Base-by-base conservation (phyloP, 2,888 invertebrate species). In the Apamea sordens region DNA sequence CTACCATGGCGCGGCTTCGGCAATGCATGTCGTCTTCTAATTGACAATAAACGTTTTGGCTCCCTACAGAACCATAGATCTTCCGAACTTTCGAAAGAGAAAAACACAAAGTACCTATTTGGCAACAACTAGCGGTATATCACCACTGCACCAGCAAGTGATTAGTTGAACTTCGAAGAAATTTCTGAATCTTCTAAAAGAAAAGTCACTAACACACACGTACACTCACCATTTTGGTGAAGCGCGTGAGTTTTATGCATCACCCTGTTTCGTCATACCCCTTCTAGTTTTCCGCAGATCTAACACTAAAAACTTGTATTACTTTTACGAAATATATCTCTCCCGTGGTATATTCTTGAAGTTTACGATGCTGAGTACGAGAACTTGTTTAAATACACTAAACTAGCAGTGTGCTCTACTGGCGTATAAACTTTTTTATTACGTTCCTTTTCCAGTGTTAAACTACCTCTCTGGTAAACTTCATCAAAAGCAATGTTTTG, bases 301-400 rank as follows among this genome's bases (percentile, higher is more conserved):
- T 81, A 53, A 32, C 41, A 73, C 24, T 76, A 78, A 73, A 82
- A 79, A 82, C 82, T 85, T 74, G 47, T 71, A 77, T 84, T 56
- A 44, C 65, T 63, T 63, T 63, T 41, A 65, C 61, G n/a, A 53
- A 70, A 84, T 73, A 63, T 71, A 65, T 79, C 36, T 53, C 72
- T 32, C 28, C 41, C n/a, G 28, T 21, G 18, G 41, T 61, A 41
- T 79, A 67, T 73, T 41, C 59, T 72, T 63, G 73, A 41, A 41
- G 71, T 83, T 83, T 73, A 80, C 67, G 72, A 76, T 61, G 65
- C 47, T 77, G 68, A 75, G 47, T 68, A 41, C 44, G 59, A 61
- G 47, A 41, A 75, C 59, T 73, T 81, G 61, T 75, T 65, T 44
- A 74, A 80, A 72, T 63, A 79, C 68, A 56, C 64, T n/a, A 36